phyloP scores from a whole-genome alignment of 1,140 invertebrate species.

The Pseudomyrmex flavicornis region DNA sequence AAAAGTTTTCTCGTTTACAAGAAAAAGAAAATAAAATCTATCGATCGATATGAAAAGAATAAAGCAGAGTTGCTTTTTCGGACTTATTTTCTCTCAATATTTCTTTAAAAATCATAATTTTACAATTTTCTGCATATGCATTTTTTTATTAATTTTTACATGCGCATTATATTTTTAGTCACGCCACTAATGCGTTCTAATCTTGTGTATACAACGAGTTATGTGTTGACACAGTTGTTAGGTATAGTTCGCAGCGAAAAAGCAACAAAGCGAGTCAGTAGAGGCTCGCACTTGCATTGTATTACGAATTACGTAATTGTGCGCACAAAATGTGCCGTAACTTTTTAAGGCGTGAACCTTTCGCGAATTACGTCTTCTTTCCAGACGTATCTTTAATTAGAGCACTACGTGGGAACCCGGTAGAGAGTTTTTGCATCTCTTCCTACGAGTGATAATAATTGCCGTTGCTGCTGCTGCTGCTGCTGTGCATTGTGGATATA shows the following conservation, averaged over 20 bases:
- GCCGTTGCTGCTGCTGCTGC: constrained; percentile 57
- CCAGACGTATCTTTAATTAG: constrained; percentile 54
- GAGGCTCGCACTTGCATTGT: neutral
- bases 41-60: neutral
- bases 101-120: neutral
- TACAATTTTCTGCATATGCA: too few relatives aligned
- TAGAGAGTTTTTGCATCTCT: constrained; percentile 57
- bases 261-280: neutral
- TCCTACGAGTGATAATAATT: constrained; percentile 25
- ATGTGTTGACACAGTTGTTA: neutral
- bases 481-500: constrained; percentile 7
- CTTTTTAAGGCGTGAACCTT: constrained; percentile 13
- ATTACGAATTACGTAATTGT: constrained; percentile 55
- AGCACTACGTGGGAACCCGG: constrained; percentile 63
- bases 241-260: neutral
- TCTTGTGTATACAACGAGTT: neutral
- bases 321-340: constrained; percentile 1
- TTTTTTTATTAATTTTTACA: neutral
- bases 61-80: too few relatives aligned
- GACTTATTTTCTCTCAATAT: too few relatives aligned
- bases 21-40: neutral
- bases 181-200: neutral
- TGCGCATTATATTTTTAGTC: neutral
- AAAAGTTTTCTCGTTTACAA: neutral
- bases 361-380: constrained; percentile 32